A percentile compares a stretch with the other conserved stretches of the same genome.
These are phyloP conservation scores for Cryptocephalus moraei DNA, from an alignment of 2,888 invertebrate genomes.

Conservation along the genomic window DNA sequence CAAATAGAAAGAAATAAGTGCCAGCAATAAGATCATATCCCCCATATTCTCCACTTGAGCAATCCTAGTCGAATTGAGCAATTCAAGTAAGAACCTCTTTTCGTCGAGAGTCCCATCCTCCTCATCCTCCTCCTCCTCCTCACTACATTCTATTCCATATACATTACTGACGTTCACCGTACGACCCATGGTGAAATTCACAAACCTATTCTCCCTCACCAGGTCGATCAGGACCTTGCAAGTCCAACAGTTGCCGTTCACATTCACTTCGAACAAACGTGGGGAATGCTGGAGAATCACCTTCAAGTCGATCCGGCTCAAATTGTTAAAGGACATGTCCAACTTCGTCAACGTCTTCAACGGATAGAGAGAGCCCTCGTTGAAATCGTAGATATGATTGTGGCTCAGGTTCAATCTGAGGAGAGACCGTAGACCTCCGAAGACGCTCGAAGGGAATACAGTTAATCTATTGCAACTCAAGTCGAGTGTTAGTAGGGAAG, in stretches of 20 bases:
- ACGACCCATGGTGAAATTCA: not conserved
- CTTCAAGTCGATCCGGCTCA: not conserved
- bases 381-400: not conserved
- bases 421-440: not conserved
- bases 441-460: not conserved
- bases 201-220: not conserved
- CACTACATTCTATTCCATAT: not conserved
- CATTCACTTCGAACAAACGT: not conserved
- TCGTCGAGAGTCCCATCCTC: not conserved
- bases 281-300: not conserved
- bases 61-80: no score
- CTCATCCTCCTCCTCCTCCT: not conserved
- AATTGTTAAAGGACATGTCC: not conserved
- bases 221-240: not conserved
- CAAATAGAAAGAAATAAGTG: no score
- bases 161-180: not conserved
- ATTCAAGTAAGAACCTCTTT: no score
- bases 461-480: not conserved
- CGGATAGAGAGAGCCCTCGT: not conserved
- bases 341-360: not conserved
- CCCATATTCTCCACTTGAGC: no score
- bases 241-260: not conserved
- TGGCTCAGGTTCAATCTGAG: not conserved
- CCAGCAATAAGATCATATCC: no score
- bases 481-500: not conserved